These are phyloP conservation scores for Centroberyx gerrardi DNA, from an alignment of 2,797 vertebrate species.

Conservation along the genomic window DNA sequence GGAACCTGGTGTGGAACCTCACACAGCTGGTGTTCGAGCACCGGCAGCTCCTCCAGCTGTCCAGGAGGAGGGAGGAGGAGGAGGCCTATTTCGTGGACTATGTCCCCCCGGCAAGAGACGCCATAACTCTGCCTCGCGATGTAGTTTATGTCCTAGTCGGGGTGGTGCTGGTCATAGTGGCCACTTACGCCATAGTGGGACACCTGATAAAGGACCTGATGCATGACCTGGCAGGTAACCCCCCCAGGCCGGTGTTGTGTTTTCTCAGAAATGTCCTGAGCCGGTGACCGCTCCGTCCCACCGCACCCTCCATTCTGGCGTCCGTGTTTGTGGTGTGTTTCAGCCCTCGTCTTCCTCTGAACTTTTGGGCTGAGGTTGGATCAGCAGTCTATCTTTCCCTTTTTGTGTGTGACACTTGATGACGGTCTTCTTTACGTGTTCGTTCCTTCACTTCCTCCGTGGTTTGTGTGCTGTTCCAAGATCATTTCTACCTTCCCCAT, in stretches of 20 bases:
- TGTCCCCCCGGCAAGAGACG: constrained; percentile 87
- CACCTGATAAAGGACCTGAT: constrained; percentile 94
- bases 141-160: constrained; percentile 89
- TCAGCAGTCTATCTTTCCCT: constrained; percentile 9
- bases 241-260: not conserved
- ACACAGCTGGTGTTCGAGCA: constrained; percentile 56
- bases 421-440: constrained; percentile 18
- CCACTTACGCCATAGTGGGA: constrained; percentile 93
- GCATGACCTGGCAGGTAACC: constrained; percentile 93
- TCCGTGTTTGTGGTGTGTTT: constrained; percentile 22
- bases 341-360: constrained; percentile 25
- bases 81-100: constrained; percentile 87
- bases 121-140: constrained; percentile 86
- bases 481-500: not conserved
- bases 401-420: constrained; percentile 8
- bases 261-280: constrained; percentile 4
- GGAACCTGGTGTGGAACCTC: constrained; percentile 50
- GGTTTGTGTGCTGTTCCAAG: constrained; percentile 27
- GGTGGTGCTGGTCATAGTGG: constrained; percentile 84
- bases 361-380: not conserved
- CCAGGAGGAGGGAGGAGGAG: constrained; percentile 50
- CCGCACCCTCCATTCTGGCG: constrained; percentile 10
- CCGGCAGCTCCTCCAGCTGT: constrained; percentile 71
- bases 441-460: constrained; percentile 19
- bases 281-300: constrained; percentile 20